Percentiles rank a stretch among this genome's conserved stretches.
Conservation (phyloP, 2,888 invertebrate species). For the Drosophila paranaensis region DNA sequence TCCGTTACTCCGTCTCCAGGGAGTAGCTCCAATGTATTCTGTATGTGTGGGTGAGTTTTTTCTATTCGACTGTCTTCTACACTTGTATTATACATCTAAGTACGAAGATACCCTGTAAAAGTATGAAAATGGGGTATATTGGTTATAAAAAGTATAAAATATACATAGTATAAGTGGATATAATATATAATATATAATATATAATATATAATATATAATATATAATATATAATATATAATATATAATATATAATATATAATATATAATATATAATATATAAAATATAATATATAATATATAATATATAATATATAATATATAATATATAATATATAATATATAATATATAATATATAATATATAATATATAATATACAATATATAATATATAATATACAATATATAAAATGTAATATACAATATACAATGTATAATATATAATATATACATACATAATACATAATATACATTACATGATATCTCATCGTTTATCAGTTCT, state of each 20-base stretch:
- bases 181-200: neutral
- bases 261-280: neutral
- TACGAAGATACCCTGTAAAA: constrained; percentile 5
- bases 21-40: constrained; percentile 43
- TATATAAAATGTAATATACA: neutral
- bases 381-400: neutral
- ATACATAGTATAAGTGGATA: neutral
- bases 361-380: neutral
- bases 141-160: too few species aligned
- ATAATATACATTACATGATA: neutral
- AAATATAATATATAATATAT: neutral
- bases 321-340: neutral
- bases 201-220: neutral
- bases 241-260: neutral
- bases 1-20: constrained; percentile 63
- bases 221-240: neutral
- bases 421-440: neutral
- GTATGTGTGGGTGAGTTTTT: constrained; percentile 47
- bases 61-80: constrained; percentile 19
- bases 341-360: neutral
- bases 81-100: constrained; percentile 18
- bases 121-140: neutral
- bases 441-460: neutral
- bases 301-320: neutral
- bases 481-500: neutral